Evolutionary conservation across 1,140 invertebrate species (phyloP).

Genomic region (Drosophila santomea): DNA sequence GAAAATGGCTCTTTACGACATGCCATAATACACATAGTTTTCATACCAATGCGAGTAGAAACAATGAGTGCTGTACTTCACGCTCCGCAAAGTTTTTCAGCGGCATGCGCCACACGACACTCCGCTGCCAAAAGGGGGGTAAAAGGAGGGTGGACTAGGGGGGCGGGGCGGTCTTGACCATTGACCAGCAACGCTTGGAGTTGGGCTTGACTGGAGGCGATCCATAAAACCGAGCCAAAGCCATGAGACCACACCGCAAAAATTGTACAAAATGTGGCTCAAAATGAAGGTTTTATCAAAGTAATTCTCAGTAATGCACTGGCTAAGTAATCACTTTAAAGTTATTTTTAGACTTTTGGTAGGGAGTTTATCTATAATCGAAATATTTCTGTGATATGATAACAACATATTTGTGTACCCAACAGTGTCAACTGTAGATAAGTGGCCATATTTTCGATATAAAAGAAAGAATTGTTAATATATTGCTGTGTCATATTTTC

Average conservation of each 20-base stretch:
- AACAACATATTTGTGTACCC: background rate
- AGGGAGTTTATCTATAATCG: background rate
- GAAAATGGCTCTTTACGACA: constrained; percentile 49
- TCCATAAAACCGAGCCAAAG: constrained; percentile 42
- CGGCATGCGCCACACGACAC: constrained; percentile 78
- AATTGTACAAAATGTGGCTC: background rate
- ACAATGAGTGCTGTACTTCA: constrained; percentile 68
- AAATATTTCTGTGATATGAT: constrained; percentile 15
- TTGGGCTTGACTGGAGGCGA: constrained; percentile 46
- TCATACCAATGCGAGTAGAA: constrained; percentile 41
- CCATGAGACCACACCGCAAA: constrained; percentile 29
- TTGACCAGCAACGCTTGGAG: constrained; percentile 64
- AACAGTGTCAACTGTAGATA: constrained; percentile 3
- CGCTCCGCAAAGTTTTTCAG: constrained; percentile 55
- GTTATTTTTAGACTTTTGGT: background rate
- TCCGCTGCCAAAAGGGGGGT: constrained; percentile 15
- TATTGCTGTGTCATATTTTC: too few relatives aligned
- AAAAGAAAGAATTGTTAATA: background rate
- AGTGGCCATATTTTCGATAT: background rate
- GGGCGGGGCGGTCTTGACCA: constrained; percentile 55
- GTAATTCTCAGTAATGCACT: background rate
- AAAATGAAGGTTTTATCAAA: background rate
- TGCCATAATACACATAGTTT: constrained; percentile 53
- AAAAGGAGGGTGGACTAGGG: constrained; percentile 4
- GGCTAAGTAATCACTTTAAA: too few relatives aligned